Evolutionary conservation across 2,797 vertebrate species (phyloP).

Genomic region (Tenualosa thibaudeaui): DNA sequence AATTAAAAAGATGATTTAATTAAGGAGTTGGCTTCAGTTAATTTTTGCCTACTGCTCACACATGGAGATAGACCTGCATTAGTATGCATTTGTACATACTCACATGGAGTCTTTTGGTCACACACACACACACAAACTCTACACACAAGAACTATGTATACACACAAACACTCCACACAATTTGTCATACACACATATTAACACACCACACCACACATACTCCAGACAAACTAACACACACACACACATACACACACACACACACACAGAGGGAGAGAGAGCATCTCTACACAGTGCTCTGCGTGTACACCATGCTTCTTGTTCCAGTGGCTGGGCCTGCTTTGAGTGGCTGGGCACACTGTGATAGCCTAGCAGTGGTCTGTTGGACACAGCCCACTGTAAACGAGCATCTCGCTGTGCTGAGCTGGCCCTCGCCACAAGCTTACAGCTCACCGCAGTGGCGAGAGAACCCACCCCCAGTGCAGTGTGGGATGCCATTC

Average conservation of each 20-base stretch:
- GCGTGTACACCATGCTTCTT: slow-evolving; percentile 51
- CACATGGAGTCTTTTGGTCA: not conserved
- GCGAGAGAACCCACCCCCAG: not conserved
- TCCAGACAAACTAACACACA: not conserved
- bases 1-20: slow-evolving; percentile 4
- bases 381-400: slow-evolving; percentile 3
- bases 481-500: slow-evolving; percentile 14
- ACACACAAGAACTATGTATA: not conserved
- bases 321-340: slow-evolving; percentile 50
- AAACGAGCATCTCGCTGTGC: slow-evolving; percentile 12
- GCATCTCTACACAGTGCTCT: slow-evolving; percentile 13
- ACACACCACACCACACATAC: not conserved
- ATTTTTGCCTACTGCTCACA: not conserved
- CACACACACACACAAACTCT: not conserved
- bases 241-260: not conserved
- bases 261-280: not conserved
- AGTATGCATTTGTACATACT: not conserved
- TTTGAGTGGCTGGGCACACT: slow-evolving; percentile 45
- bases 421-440: slow-evolving; percentile 11
- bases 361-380: slow-evolving; percentile 41
- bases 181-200: not conserved
- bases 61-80: not conserved
- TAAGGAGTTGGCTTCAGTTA: not conserved
- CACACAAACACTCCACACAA: not conserved
- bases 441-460: slow-evolving; percentile 21